Evolutionary conservation across 2,797 vertebrate species (phyloP).

Genomic region (Diplodus puntazzo): DNA sequence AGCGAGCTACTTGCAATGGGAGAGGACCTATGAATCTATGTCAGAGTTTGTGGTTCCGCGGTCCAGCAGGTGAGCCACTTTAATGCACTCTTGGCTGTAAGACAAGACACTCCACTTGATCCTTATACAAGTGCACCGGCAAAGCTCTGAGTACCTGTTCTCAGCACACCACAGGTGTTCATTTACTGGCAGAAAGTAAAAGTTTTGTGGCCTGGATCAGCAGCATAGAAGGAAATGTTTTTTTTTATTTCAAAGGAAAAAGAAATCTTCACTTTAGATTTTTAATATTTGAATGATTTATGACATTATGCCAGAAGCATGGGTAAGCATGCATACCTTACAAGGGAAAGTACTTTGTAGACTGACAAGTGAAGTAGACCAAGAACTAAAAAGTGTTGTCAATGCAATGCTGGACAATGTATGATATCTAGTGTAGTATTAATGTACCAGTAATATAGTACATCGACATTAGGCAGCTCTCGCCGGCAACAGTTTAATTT

Average conservation of each 20-base stretch:
- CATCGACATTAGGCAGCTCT: neutral
- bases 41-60: constrained; percentile 96
- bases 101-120: constrained; percentile 44
- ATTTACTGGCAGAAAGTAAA: constrained; percentile 77
- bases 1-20: constrained; percentile 88
- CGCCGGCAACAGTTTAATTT: neutral
- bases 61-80: constrained; percentile 91
- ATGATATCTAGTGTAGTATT: neutral
- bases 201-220: constrained; percentile 49
- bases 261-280: neutral
- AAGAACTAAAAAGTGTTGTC: neutral
- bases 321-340: neutral
- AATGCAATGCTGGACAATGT: neutral
- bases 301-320: neutral
- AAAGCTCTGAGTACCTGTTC: constrained; percentile 23
- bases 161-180: constrained; percentile 64
- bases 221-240: constrained; percentile 30
- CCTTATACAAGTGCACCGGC: constrained; percentile 15
- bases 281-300: neutral
- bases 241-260: neutral
- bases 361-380: neutral
- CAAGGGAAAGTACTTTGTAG: neutral
- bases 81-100: constrained; percentile 8
- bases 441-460: neutral
- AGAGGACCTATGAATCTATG: constrained; percentile 93